Percentiles rank a stretch among this genome's conserved stretches.
These are phyloP conservation scores for Centruroides vittatus DNA, from an alignment of 1,140 invertebrate species.

Conservation along the genomic window DNA sequence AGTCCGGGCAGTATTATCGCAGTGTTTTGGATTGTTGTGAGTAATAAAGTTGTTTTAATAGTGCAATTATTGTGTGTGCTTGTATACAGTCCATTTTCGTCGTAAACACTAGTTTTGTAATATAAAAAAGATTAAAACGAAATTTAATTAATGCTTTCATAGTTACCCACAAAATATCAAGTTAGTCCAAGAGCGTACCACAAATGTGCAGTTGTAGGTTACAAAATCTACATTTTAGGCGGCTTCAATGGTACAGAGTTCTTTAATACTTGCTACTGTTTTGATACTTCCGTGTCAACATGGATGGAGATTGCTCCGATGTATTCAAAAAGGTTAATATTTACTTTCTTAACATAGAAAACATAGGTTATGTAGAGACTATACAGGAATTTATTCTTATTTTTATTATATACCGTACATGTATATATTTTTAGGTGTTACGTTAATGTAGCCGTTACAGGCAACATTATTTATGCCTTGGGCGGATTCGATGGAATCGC, in stretches of 20 bases:
- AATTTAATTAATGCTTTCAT: background rate
- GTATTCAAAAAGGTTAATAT: constrained; percentile 35
- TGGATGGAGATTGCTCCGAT: constrained; percentile 56
- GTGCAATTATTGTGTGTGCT: no score
- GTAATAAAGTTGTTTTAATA: no score
- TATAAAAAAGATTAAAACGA: no score
- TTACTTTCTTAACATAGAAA: background rate
- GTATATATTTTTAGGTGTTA: constrained; percentile 39
- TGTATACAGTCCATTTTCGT: no score
- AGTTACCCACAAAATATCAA: background rate
- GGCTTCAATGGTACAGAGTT: constrained; percentile 54
- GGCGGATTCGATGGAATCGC: constrained; percentile 38
- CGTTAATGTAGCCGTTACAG: constrained; percentile 54
- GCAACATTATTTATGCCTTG: constrained; percentile 32
- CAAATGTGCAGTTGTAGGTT: constrained; percentile 41
- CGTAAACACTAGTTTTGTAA: no score
- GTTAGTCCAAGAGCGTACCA: constrained; percentile 47
- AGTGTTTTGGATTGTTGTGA: no score
- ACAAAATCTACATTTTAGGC: constrained; percentile 59
- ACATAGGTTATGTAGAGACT: background rate
- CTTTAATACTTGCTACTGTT: constrained; percentile 51
- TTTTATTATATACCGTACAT: background rate
- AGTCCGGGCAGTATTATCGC: no score
- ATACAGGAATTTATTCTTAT: background rate
- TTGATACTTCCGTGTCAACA: constrained; percentile 42